Evolutionary conservation across 2,888 invertebrate species (phyloP).

Genomic region (Cryptocheilus praepositus): DNA sequence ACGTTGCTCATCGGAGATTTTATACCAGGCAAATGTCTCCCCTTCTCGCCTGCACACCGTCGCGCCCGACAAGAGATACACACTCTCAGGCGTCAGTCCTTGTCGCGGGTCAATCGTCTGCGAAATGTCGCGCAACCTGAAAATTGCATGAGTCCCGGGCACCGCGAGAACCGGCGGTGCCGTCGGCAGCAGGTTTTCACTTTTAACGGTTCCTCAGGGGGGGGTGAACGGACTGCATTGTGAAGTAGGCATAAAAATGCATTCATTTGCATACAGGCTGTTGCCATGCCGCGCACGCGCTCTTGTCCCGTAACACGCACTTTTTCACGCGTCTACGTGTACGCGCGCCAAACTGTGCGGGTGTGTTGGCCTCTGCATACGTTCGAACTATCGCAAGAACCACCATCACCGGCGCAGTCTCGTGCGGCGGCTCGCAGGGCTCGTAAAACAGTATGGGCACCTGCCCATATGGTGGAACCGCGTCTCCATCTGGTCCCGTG

Average conservation of each 20-base stretch:
- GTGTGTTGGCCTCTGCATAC: slow-evolving; percentile 4
- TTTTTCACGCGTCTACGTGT: slow-evolving; percentile 26
- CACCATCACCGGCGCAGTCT: background rate
- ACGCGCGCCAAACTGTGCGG: slow-evolving; percentile 20
- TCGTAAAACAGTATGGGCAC: slow-evolving; percentile 60
- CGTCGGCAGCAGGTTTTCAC: slow-evolving; percentile 69
- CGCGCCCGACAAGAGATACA: background rate
- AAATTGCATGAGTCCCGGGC: slow-evolving; percentile 46
- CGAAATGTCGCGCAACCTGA: slow-evolving; percentile 47
- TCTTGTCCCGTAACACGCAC: slow-evolving; percentile 28
- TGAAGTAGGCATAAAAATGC: slow-evolving; percentile 68
- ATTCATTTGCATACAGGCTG: slow-evolving; percentile 72
- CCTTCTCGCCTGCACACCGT: background rate
- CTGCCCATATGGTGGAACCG: slow-evolving; percentile 69
- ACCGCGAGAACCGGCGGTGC: slow-evolving; percentile 8
- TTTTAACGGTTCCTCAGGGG: slow-evolving; percentile 71
- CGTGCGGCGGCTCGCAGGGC: slow-evolving; percentile 14
- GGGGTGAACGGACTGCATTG: slow-evolving; percentile 59
- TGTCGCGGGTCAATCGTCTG: slow-evolving; percentile 21
- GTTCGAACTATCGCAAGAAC: slow-evolving; percentile 1
- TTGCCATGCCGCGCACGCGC: slow-evolving; percentile 58
- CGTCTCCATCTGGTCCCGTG: slow-evolving; percentile 63
- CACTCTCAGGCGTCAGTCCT: slow-evolving; percentile 8
- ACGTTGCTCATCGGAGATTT: too few species aligned
- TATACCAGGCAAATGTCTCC: background rate